phyloP scores from a whole-genome alignment of 2,888 invertebrate genomes.

The Agonum fuliginosum region DNA sequence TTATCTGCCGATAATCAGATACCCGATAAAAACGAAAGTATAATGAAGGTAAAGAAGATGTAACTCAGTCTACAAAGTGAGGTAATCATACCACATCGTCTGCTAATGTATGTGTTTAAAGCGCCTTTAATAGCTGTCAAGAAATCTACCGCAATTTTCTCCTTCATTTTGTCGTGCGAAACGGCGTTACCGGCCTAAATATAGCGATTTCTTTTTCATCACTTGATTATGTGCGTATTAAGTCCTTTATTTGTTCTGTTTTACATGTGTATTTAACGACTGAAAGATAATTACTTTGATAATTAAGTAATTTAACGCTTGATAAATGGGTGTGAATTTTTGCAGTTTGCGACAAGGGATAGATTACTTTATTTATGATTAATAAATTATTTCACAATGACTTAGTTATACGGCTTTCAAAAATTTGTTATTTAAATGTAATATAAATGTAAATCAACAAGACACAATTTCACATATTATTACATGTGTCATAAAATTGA shows the following conservation, averaged over 20 bases:
- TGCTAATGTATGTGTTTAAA: conserved; percentile 29
- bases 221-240: background rate
- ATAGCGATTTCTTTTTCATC: conserved; percentile 23
- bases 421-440: too few relatives aligned
- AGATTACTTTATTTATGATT: conserved; percentile 14
- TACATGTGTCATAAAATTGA: too few relatives aligned
- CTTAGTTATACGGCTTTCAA: background rate
- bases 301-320: conserved; percentile 25
- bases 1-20: background rate
- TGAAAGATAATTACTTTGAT: conserved; percentile 31
- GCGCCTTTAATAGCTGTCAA: background rate
- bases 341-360: background rate
- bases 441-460: too few relatives aligned
- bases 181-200: conserved; percentile 1
- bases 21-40: background rate
- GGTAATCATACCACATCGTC: conserved; percentile 17
- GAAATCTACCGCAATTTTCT: conserved; percentile 12
- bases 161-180: background rate
- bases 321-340: conserved; percentile 25
- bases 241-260: conserved; percentile 18
- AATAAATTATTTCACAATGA: conserved; percentile 11
- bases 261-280: conserved; percentile 38
- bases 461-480: too few relatives aligned
- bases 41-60: conserved; percentile 4
- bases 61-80: conserved; percentile 3